Conservation (phyloP, 2,888 invertebrate genomes). For the Pelosia muscerda region DNA sequence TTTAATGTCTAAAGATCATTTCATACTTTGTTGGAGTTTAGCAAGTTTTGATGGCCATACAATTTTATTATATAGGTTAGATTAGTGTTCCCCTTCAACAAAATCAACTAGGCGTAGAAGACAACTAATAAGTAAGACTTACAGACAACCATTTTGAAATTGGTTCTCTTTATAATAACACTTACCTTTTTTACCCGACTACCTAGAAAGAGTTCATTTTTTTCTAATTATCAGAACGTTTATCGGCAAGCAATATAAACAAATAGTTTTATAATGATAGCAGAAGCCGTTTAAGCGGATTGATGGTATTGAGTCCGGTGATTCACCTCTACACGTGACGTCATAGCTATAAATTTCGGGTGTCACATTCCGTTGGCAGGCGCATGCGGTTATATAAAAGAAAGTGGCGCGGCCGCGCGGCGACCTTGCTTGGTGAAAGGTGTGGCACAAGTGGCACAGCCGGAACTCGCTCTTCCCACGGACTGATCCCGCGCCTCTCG, state of each 20-base stretch:
- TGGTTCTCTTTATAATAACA: too few relatives aligned
- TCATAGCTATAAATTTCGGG: conserved; percentile 80
- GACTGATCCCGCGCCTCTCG: conserved; percentile 71
- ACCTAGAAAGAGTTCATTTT: background rate
- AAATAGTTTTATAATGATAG: conserved; percentile 42
- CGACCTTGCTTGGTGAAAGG: conserved; percentile 86
- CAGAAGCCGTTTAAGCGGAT: conserved; percentile 44
- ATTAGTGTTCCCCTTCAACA: too few relatives aligned
- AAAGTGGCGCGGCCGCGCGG: conserved; percentile 84
- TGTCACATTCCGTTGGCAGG: conserved; percentile 78
- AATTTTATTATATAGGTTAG: background rate
- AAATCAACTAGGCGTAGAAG: too few relatives aligned
- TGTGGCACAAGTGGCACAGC: conserved; percentile 82
- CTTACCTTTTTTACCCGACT: too few relatives aligned
- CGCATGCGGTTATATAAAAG: conserved; percentile 81
- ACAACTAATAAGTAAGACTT: too few relatives aligned
- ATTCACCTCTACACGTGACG: conserved; percentile 77
- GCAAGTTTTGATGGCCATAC: background rate
- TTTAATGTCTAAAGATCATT: too few relatives aligned
- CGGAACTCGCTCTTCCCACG: conserved; percentile 85
- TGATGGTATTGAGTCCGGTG: conserved; percentile 61
- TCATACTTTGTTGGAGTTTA: background rate
- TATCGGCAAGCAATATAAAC: conserved; percentile 28
- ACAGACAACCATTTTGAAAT: background rate
- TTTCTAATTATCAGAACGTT: conserved; percentile 9